Evolutionary conservation across 2,797 vertebrate species (phyloP).

Genomic region (Onychomys leucogaster): DNA sequence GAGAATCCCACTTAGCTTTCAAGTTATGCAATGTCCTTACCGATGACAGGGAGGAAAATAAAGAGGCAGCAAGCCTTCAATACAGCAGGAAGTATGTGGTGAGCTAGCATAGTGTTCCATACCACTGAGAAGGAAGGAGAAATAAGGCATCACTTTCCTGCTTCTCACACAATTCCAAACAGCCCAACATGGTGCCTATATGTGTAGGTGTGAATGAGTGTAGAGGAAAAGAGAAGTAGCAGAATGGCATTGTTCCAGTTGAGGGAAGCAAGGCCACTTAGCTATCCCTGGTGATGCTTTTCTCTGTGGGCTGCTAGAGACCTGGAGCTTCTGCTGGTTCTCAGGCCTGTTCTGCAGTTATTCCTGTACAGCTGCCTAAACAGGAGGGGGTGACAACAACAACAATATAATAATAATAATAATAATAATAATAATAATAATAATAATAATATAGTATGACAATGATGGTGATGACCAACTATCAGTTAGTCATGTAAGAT

Average conservation of each 20-base stretch:
- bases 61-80: constrained; percentile 56
- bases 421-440: no score
- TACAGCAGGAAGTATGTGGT: constrained; percentile 70
- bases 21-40: constrained; percentile 69
- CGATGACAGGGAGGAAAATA: constrained; percentile 63
- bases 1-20: constrained; percentile 55
- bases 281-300: neutral
- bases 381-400: neutral
- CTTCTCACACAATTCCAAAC: constrained; percentile 26
- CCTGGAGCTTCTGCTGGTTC: neutral
- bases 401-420: no score
- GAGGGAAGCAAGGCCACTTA: neutral
- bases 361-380: neutral
- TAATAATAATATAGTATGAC: neutral
- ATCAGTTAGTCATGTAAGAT: neutral
- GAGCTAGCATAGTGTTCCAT: constrained; percentile 1
- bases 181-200: neutral
- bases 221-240: neutral
- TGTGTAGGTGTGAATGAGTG: neutral
- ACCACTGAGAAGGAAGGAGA: constrained; percentile 59
- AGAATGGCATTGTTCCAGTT: neutral
- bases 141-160: constrained; percentile 38
- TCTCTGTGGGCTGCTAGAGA: neutral
- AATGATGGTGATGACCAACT: neutral
- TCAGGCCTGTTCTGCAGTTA: neutral